phyloP scores from a whole-genome alignment of 2,113 vertebrate genomes.

The Notechis scutatus region DNA sequence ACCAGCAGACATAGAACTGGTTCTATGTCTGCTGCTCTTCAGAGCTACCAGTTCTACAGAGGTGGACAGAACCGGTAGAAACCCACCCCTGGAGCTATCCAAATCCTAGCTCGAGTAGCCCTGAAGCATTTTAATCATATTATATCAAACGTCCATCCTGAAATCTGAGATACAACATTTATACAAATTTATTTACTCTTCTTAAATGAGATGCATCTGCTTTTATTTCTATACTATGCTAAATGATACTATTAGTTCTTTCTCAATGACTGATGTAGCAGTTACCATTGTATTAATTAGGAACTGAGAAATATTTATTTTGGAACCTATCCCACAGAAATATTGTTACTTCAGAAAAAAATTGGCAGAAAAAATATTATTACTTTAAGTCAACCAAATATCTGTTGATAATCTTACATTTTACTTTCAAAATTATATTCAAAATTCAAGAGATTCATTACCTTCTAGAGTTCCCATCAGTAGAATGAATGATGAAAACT shows the following conservation, averaged over 20 bases:
- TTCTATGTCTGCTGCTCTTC: too few relatives aligned
- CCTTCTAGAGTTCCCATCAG: slow-evolving; percentile 16
- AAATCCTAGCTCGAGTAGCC: not conserved
- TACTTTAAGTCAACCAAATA: not conserved
- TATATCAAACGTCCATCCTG: not conserved
- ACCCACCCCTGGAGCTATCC: not conserved
- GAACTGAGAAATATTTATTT: slow-evolving; percentile 40
- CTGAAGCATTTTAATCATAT: not conserved
- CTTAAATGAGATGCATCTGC: not conserved
- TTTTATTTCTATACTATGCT: slow-evolving; percentile 36
- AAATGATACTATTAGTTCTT: slow-evolving; percentile 22
- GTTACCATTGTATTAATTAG: slow-evolving; percentile 31
- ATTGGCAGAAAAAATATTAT: not conserved
- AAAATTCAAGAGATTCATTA: slow-evolving; percentile 11
- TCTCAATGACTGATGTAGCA: slow-evolving; percentile 22
- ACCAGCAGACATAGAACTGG: too few relatives aligned
- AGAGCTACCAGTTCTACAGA: too few relatives aligned
- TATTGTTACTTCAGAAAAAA: too few relatives aligned
- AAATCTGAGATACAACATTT: slow-evolving; percentile 16
- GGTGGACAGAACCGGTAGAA: too few relatives aligned
- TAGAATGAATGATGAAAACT: not conserved
- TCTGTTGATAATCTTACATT: slow-evolving; percentile 22
- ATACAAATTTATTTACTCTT: slow-evolving; percentile 4
- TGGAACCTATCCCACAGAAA: slow-evolving; percentile 7
- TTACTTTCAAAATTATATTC: slow-evolving; percentile 17